Evolutionary conservation across 2,797 vertebrate species (phyloP).

Genomic region (Spizella passerina): DNA sequence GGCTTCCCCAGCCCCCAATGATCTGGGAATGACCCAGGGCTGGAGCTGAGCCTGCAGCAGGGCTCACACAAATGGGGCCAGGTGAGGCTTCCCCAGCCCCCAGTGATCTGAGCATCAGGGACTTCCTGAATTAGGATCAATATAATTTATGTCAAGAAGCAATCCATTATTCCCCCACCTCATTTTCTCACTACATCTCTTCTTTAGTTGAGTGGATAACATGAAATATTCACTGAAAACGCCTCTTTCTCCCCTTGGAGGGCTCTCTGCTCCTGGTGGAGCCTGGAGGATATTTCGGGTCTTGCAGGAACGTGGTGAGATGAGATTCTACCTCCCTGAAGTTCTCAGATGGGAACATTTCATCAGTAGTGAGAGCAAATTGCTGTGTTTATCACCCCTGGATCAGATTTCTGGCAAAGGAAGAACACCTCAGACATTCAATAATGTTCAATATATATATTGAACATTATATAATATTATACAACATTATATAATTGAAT

Average conservation of each 20-base stretch:
- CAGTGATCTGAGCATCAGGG: neutral
- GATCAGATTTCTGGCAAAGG: neutral
- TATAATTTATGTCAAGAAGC: neutral
- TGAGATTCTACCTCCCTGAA: neutral
- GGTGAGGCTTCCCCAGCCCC: neutral
- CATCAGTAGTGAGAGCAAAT: neutral
- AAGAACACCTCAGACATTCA: neutral
- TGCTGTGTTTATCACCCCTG: neutral
- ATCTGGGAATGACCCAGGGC: neutral
- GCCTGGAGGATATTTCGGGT: neutral
- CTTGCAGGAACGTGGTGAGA: neutral
- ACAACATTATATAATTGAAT: too few relatives aligned
- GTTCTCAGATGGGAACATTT: neutral
- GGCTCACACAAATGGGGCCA: neutral
- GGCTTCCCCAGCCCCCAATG: neutral
- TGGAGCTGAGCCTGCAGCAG: neutral
- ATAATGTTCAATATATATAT: too few relatives aligned
- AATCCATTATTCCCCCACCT: accelerated
- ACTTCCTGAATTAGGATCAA: neutral
- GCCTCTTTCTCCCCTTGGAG: neutral
- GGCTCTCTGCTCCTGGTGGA: neutral
- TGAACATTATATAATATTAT: too few relatives aligned
- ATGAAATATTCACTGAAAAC: neutral
- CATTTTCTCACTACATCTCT: neutral
- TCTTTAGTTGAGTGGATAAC: neutral